phyloP scores from a whole-genome alignment of 2,888 invertebrate species.

The Dromius quadrimaculatus region DNA sequence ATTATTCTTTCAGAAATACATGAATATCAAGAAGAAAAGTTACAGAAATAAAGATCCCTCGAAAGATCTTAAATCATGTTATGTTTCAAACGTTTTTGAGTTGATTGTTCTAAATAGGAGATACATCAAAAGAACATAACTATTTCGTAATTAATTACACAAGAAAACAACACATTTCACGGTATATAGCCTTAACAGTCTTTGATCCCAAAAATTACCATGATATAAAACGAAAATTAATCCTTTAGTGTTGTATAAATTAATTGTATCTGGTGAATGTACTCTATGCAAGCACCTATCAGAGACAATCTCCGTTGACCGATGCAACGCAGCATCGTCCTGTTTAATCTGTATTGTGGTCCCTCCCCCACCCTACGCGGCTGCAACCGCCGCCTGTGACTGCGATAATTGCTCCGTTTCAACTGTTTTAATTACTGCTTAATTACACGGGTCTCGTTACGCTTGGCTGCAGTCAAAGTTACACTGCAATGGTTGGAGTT shows the following conservation, averaged over 20 bases:
- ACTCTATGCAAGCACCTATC: constrained; percentile 3
- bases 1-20: no score
- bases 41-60: no score
- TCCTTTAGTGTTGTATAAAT: constrained; percentile 23
- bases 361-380: not conserved
- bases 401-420: constrained; percentile 50
- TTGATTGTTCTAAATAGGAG: no score
- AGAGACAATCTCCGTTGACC: constrained; percentile 34
- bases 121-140: no score
- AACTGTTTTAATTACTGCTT: constrained; percentile 51
- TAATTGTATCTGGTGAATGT: constrained; percentile 32
- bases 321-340: not conserved
- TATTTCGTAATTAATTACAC: constrained; percentile 1
- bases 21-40: no score
- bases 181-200: not conserved
- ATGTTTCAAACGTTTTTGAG: no score
- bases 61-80: no score
- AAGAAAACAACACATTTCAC: constrained; percentile 5
- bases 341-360: constrained; percentile 49
- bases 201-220: not conserved
- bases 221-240: constrained; percentile 13
- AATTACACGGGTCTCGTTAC: constrained; percentile 43
- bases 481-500: not conserved
- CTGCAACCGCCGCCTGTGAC: constrained; percentile 19
- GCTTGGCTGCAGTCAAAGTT: constrained; percentile 19